Base-by-base conservation (phyloP, 2,888 invertebrate species). In the Catotricha subobsoleta region DNA sequence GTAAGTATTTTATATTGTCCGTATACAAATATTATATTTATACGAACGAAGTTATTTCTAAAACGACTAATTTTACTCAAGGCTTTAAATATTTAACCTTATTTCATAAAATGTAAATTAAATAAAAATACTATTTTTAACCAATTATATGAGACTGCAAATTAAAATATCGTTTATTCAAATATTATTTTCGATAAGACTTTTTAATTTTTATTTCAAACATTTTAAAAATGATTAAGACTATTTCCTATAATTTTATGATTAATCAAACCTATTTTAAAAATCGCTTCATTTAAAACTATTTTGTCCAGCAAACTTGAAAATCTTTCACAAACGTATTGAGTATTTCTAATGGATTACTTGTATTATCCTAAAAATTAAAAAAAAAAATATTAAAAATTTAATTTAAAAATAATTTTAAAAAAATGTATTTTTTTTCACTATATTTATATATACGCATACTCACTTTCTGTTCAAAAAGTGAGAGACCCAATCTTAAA, bases 231-330 rank as follows among this genome's bases (percentile, higher is more conserved):
- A n/a, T n/a, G n/a, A n/a, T n/a, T n/a, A n/a, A n/a, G n/a, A n/a
- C n/a, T n/a, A n/a, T n/a, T n/a, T n/a, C n/a, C n/a, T n/a, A n/a
- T n/a, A n/a, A n/a, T n/a, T n/a, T n/a, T n/a, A n/a, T n/a, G n/a
- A n/a, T n/a, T n/a, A n/a, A n/a, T n/a, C n/a, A n/a, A n/a, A n/a
- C n/a, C n/a, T n/a, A n/a, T n/a, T n/a, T n/a, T n/a, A n/a, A n/a
- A n/a, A n/a, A n/a, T n/a, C n/a, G n/a, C n/a, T n/a, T n/a, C n/a
- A n/a, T n/a, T n/a, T n/a, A n/a, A n/a, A n/a, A n/a, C n/a, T n/a
- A n/a, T n/a, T n/a, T n/a, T n/a, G n/a, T n/a, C 34, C 34, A 34
- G n/a, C 34, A 34, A n/a, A 20, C 34, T 34, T 34, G 34, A 13
- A 34, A 34, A 13, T 34, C 34, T 12, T 12, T 34, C n/a, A 21